Evolutionary conservation across 2,888 invertebrate genomes (phyloP).

Genomic region (Caenorhabditis imperialis): DNA sequence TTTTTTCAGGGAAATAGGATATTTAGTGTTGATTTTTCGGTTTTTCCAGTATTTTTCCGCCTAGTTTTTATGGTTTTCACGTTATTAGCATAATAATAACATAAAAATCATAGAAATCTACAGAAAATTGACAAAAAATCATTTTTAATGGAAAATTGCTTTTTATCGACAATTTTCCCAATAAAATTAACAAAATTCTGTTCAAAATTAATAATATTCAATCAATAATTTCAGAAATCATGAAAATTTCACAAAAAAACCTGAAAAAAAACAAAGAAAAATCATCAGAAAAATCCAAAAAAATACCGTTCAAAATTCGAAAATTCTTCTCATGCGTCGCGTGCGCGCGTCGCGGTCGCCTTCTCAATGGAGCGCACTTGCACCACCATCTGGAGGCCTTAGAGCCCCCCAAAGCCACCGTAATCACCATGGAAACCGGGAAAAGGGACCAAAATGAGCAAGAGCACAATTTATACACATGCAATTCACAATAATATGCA

Average conservation of each 20-base stretch:
- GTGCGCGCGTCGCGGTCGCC: constrained; percentile 23
- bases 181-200: background rate
- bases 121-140: no score
- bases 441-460: constrained; percentile 18
- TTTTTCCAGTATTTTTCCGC: no score
- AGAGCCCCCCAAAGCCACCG: background rate
- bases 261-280: constrained; percentile 2
- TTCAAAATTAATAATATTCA: no score
- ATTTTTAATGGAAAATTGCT: background rate
- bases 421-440: constrained; percentile 40
- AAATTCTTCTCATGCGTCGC: constrained; percentile 8
- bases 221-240: background rate
- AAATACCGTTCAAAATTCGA: constrained; percentile 30
- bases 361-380: constrained; percentile 38
- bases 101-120: no score
- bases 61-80: no score
- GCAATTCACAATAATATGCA: constrained; percentile 23
- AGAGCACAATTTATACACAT: no score
- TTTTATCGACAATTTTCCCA: no score
- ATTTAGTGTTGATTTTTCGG: no score
- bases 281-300: background rate
- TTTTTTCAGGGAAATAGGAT: no score
- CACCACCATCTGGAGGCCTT: background rate
- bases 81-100: no score
- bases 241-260: background rate